phyloP scores from a whole-genome alignment of 1,140 invertebrate genomes.

The Drosophila bocki region DNA sequence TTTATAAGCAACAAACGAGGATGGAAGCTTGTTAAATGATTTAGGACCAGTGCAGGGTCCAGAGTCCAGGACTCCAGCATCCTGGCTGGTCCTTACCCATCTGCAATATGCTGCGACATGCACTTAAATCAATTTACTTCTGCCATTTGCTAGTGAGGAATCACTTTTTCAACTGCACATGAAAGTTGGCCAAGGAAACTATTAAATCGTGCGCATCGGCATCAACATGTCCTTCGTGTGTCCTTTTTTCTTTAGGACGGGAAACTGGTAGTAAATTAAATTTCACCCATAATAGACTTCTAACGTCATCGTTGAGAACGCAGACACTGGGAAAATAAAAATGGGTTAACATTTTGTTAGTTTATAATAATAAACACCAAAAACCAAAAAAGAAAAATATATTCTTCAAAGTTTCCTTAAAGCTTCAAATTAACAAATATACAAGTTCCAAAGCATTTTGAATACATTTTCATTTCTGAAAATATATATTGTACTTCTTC shows the following conservation, averaged over 20 bases:
- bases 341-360: neutral
- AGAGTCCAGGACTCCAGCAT: conserved; percentile 1
- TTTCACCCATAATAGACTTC: conserved; percentile 75
- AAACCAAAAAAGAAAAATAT: no score
- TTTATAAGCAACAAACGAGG: conserved; percentile 54
- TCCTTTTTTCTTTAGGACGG: conserved; percentile 15
- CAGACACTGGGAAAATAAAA: neutral
- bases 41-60: conserved; percentile 38
- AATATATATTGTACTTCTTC: neutral
- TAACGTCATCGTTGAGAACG: conserved; percentile 37
- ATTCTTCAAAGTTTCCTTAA: neutral
- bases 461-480: neutral
- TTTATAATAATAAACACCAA: no score
- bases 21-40: conserved; percentile 75
- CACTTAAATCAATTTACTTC: conserved; percentile 80
- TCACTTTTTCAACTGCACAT: conserved; percentile 49
- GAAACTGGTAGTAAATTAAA: conserved; percentile 71
- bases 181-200: conserved; percentile 48
- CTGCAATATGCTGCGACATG: conserved; percentile 75
- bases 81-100: conserved; percentile 11
- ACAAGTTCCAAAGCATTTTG: neutral
- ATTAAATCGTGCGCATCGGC: conserved; percentile 73
- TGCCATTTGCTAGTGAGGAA: conserved; percentile 50
- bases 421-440: neutral
- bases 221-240: conserved; percentile 38